A percentile compares a stretch with the other conserved stretches of the same genome.
Conservation (phyloP, 1,140 invertebrate genomes). For the Orchestia grillus region DNA sequence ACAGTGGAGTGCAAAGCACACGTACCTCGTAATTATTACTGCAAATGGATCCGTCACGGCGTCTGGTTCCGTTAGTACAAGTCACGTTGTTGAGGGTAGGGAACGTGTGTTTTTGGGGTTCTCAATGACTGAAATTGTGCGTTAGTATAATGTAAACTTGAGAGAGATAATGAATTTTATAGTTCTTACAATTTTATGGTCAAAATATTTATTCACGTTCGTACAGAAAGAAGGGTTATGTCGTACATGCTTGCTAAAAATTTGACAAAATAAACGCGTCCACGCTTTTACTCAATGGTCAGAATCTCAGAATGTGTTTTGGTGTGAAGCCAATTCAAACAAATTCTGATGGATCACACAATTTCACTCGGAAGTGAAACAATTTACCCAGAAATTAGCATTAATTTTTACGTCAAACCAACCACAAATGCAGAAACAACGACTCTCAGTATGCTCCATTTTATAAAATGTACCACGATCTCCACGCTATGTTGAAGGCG, state of each 20-base stretch:
- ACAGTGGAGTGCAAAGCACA: background rate
- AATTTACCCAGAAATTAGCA: background rate
- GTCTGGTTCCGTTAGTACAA: background rate
- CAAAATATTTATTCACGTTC: background rate
- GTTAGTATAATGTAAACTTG: background rate
- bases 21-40: background rate
- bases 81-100: background rate
- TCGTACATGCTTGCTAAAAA: too few relatives aligned
- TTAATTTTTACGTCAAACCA: background rate
- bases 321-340: background rate
- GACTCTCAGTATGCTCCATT: background rate
- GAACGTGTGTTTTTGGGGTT: background rate
- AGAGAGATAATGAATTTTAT: background rate
- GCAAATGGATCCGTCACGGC: background rate
- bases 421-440: background rate
- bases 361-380: too few relatives aligned
- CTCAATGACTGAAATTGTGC: background rate
- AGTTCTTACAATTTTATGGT: background rate
- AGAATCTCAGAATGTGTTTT: background rate
- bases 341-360: background rate
- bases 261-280: too few relatives aligned
- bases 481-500: background rate
- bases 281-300: background rate
- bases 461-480: background rate
- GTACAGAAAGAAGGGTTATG: background rate